phyloP scores from a whole-genome alignment of 2,113 vertebrate genomes.

The Chloroceryle aenea region DNA sequence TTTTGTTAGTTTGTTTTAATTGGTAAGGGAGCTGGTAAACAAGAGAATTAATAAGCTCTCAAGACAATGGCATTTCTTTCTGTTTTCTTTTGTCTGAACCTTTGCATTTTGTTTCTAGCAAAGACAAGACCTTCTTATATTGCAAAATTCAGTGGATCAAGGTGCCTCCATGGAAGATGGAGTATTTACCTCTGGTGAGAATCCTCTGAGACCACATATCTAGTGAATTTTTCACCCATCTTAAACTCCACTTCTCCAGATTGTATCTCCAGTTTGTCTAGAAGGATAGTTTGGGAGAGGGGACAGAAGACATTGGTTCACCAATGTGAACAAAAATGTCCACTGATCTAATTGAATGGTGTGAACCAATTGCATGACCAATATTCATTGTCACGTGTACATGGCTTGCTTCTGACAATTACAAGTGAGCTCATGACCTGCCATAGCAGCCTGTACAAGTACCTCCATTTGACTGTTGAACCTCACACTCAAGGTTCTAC shows the following conservation, averaged over 20 bases:
- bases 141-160: neutral
- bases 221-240: neutral
- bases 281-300: neutral
- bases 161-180: neutral
- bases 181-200: neutral
- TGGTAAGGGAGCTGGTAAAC: neutral
- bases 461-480: neutral
- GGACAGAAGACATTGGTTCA: neutral
- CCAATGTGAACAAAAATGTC: neutral
- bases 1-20: neutral
- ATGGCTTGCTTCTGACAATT: neutral
- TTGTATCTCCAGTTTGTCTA: neutral
- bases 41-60: neutral
- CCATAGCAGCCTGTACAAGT: neutral
- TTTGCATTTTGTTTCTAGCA: neutral
- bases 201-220: neutral
- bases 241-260: neutral
- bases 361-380: neutral
- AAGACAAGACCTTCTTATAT: neutral
- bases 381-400: neutral
- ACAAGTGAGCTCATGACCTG: neutral
- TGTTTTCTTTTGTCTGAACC: neutral
- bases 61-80: neutral
- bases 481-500: neutral
- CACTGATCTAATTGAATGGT: neutral